Conservation (phyloP, 1,140 invertebrate species). For the Nymphalis io region DNA sequence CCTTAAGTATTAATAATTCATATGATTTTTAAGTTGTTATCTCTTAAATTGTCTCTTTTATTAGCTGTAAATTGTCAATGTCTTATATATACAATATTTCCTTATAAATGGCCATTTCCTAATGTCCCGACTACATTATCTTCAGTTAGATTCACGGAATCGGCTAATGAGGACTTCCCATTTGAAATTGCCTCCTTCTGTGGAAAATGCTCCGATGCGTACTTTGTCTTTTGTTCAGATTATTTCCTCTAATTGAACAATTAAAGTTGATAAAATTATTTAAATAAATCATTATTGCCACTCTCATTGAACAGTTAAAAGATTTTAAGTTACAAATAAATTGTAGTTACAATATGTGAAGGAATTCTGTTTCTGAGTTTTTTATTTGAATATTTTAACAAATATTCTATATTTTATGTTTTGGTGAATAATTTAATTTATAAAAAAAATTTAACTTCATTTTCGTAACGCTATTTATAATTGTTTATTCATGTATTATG, state of each 20-base stretch:
- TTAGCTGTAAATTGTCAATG: neutral
- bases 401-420: too few species aligned
- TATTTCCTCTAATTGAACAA: too few species aligned
- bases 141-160: constrained; percentile 32
- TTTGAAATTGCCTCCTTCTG: constrained; percentile 50
- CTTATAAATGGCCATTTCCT: neutral
- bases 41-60: neutral
- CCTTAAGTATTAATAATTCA: too few species aligned
- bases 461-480: neutral
- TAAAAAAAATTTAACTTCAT: neutral
- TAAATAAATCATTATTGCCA: too few species aligned
- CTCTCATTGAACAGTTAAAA: too few species aligned
- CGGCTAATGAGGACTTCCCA: constrained; percentile 54
- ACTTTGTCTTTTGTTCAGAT: constrained; percentile 20
- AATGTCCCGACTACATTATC: constrained; percentile 9
- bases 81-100: neutral
- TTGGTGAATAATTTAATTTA: neutral
- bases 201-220: constrained; percentile 26
- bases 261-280: too few species aligned
- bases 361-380: too few species aligned
- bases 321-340: too few species aligned
- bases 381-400: too few species aligned
- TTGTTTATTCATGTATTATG: too few species aligned
- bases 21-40: neutral
- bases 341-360: too few species aligned